A percentile compares a stretch with the other conserved stretches of the same genome.
phyloP scores from a whole-genome alignment of 2,888 invertebrate species.

The Thereva nobilitata region DNA sequence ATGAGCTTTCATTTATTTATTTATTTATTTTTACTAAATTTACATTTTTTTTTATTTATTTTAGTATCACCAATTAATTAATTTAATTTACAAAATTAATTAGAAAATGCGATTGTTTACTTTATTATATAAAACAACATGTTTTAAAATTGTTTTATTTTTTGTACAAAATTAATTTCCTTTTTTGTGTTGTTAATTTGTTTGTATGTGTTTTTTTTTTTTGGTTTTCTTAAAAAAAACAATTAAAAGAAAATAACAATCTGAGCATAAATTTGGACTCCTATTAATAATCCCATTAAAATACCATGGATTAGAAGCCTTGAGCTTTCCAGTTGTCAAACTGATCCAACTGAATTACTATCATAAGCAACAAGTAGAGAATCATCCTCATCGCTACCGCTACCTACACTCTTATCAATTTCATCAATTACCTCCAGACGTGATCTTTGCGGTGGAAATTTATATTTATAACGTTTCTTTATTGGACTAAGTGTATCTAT shows the following conservation, averaged over 20 bases:
- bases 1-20: too few species aligned
- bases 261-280: conserved; percentile 57
- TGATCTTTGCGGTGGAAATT: conserved; percentile 52
- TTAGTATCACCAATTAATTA: too few species aligned
- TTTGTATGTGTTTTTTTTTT: not conserved
- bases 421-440: conserved; percentile 57
- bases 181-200: not conserved
- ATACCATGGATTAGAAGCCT: conserved; percentile 54
- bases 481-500: conserved; percentile 13
- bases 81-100: too few species aligned
- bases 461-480: conserved; percentile 48
- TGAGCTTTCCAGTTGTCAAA: conserved; percentile 58
- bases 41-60: too few species aligned
- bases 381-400: conserved; percentile 58
- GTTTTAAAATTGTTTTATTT: too few species aligned
- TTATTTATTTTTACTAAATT: too few species aligned
- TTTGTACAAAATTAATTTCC: too few species aligned
- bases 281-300: conserved; percentile 54
- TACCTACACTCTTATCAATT: conserved; percentile 55
- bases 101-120: too few species aligned
- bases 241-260: conserved; percentile 46
- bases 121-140: too few species aligned
- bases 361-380: conserved; percentile 58
- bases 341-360: conserved; percentile 56
- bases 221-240: not conserved